A percentile compares a stretch with the other conserved stretches of the same genome.
Conservation (phyloP, 2,113 vertebrate species). For the Carassius auratus region DNA sequence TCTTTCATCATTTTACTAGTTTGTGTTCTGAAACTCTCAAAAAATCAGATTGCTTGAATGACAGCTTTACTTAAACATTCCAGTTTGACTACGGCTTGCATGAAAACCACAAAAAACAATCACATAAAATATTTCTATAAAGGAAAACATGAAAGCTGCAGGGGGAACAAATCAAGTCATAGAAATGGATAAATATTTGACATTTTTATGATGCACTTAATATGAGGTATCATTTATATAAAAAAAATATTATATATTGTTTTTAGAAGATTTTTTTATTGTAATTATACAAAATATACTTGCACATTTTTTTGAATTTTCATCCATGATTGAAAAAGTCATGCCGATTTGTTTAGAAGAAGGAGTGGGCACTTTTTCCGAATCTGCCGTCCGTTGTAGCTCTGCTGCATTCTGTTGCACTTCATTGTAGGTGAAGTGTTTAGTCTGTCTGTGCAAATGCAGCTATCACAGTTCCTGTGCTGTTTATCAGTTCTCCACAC, state of each 20-base stretch:
- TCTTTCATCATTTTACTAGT: background rate
- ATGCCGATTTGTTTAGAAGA: background rate
- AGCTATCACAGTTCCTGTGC: background rate
- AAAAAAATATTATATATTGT: background rate
- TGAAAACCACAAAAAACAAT: background rate
- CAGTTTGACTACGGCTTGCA: background rate
- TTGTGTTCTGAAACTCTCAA: background rate
- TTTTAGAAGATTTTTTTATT: background rate
- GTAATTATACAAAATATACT: background rate
- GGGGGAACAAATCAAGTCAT: background rate
- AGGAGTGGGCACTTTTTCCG: background rate
- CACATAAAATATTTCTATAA: background rate
- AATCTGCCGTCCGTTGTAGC: background rate
- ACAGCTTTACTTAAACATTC: background rate
- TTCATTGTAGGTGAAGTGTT: background rate
- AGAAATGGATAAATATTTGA: too few species aligned
- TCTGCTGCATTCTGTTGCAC: background rate
- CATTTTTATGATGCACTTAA: background rate
- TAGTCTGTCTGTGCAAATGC: background rate
- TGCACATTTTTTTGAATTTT: background rate
- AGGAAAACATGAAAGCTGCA: background rate
- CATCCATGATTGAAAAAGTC: background rate
- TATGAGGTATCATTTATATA: background rate
- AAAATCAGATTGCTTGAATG: background rate
- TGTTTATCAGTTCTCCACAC: background rate